Evolutionary conservation across 2,797 vertebrate genomes (phyloP).

Genomic region (Macrochelys suwanniensis): DNA sequence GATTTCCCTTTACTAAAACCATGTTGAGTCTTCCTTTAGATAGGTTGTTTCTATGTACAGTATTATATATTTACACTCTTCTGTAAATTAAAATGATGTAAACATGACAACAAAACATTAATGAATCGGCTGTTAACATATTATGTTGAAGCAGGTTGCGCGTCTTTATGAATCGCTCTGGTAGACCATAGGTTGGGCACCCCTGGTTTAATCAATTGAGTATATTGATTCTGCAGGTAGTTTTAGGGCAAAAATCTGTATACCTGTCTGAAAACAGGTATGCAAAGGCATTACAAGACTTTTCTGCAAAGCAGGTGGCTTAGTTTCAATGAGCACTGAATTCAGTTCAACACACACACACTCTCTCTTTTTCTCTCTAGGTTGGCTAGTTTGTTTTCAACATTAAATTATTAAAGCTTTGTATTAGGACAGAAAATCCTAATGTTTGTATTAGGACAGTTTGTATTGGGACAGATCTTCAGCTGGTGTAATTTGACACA

Average conservation of each 20-base stretch:
- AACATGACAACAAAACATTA: too few species aligned
- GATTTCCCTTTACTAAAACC: too few species aligned
- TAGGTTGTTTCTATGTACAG: too few species aligned
- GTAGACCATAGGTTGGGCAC: too few species aligned
- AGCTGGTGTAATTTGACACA: neutral
- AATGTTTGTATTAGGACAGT: neutral
- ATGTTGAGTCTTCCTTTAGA: too few species aligned
- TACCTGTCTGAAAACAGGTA: neutral
- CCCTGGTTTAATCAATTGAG: neutral
- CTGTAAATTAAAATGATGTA: too few species aligned
- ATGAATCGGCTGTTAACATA: too few species aligned
- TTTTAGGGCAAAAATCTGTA: constrained; percentile 32
- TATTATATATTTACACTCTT: too few species aligned
- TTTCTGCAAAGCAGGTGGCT: constrained; percentile 37
- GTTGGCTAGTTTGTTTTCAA: constrained; percentile 17
- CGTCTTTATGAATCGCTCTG: too few species aligned
- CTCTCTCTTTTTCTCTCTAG: neutral
- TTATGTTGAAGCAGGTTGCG: too few species aligned
- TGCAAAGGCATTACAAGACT: neutral
- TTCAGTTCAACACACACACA: neutral
- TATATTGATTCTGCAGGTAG: neutral
- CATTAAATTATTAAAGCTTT: neutral
- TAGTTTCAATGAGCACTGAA: neutral
- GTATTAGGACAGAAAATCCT: neutral
- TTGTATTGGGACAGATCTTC: neutral